Base-by-base conservation (phyloP, 2,797 vertebrate species). In the Zalophus californianus region DNA sequence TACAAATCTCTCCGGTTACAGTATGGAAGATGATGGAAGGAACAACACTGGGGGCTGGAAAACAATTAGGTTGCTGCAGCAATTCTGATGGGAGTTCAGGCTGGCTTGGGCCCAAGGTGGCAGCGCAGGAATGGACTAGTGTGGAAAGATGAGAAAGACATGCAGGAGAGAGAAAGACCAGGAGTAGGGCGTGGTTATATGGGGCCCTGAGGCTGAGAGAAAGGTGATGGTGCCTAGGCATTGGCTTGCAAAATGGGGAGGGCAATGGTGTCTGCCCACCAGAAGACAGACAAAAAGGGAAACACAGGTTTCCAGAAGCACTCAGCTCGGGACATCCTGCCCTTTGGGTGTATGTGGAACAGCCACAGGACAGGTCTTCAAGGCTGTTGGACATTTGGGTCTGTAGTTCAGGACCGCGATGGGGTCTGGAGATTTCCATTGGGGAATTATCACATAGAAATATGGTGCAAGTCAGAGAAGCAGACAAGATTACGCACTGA, bases 21-120 rank as follows among this genome's bases (percentile, higher is more conserved):
- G 16, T 23, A 8, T 7, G 35, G 38, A 44, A 75, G 48, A 44
- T 0, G 8, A 72, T 68, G 2, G 5, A 3, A 5, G 44, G 38
- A 54, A 2, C 23, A 68, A 32, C 0, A 0, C 11, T 54, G 25
- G 29, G 1, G 38, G 60, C 15, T 20, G 48, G 41, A n/a, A 60
- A 41, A 32, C 10, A 12, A 32, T 32, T 5, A 41, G 11, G 29
- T 2, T 1, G 5, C 14, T 21, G 38, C 64, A 38, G 27, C 35
- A 4, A 23, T 8, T 21, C 5, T 38, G 12, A 41, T 2, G 27
- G 41, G 41, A 38, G 20, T 48, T 82, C 5, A 41, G 21, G 32
- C 23, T 18, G 35, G 23, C 18, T 32, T 21, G 44, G 11, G 32
- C 41, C 8, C 14, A 29, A 41, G 18, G 8, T 2, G 60, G 27